A percentile compares a stretch with the other conserved stretches of the same genome.
These are phyloP conservation scores for Pampus argenteus DNA, from an alignment of 2,797 vertebrate species.

Conservation along the genomic window DNA sequence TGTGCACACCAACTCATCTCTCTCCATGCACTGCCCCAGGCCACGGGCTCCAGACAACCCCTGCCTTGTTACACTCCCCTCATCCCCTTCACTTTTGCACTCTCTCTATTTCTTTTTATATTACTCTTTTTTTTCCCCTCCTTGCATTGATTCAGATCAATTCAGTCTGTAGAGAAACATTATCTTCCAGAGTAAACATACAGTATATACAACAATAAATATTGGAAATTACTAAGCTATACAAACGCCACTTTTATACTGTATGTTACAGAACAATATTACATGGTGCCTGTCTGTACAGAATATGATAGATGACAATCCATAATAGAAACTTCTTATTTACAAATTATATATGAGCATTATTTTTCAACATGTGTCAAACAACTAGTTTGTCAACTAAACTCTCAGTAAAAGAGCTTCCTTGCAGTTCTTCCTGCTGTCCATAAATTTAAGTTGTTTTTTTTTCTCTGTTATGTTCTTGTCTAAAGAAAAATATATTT, in stretches of 20 bases:
- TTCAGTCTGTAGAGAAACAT: slow-evolving; percentile 15
- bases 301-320: neutral
- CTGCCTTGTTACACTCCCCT: slow-evolving; percentile 52
- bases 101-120: slow-evolving; percentile 33
- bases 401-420: neutral
- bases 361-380: neutral
- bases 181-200: slow-evolving; percentile 10
- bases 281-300: neutral
- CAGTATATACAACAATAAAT: neutral
- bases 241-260: neutral
- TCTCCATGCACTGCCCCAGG: slow-evolving; percentile 64
- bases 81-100: slow-evolving; percentile 48
- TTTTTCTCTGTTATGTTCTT: slow-evolving; percentile 13
- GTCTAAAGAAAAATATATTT: slow-evolving; percentile 6
- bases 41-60: slow-evolving; percentile 66
- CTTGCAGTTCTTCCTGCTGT: neutral
- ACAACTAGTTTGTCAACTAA: no score
- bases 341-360: neutral
- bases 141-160: slow-evolving; percentile 35
- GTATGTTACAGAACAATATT: neutral
- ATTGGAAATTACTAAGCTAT: neutral
- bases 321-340: neutral
- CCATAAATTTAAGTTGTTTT: neutral
- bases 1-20: slow-evolving; percentile 60
- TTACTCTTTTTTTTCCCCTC: slow-evolving; percentile 3